These are phyloP conservation scores for Oscheius sp. DNA, from an alignment of 2,888 invertebrate genomes.

Conservation along the genomic window DNA sequence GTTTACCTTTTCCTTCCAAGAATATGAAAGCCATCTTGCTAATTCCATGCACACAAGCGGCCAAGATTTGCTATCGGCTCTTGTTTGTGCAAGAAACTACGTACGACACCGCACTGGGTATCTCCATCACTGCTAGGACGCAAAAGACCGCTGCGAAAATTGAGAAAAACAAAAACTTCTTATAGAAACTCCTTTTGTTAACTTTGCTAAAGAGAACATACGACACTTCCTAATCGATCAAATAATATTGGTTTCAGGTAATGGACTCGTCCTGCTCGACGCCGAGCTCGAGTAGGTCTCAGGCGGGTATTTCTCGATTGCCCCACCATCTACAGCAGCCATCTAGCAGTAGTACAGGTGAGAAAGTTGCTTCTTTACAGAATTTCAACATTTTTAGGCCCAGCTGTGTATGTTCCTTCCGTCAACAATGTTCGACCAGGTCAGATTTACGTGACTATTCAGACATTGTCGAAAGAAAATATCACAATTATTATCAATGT, in stretches of 20 bases:
- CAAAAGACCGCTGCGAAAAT: neutral
- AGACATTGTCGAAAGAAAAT: slow-evolving; percentile 54
- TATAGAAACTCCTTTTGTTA: no score
- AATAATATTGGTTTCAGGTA: slow-evolving; percentile 23
- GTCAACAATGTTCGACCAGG: slow-evolving; percentile 48
- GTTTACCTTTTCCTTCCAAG: no score
- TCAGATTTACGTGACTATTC: slow-evolving; percentile 51
- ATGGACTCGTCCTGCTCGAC: slow-evolving; percentile 36
- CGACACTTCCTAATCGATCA: neutral
- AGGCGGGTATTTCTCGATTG: slow-evolving; percentile 34
- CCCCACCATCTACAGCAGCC: slow-evolving; percentile 52
- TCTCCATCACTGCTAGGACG: slow-evolving; percentile 8
- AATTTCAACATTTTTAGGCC: slow-evolving; percentile 27
- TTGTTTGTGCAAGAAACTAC: slow-evolving; percentile 25
- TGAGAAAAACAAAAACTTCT: neutral
- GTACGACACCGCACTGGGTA: slow-evolving; percentile 17
- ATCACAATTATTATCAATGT: slow-evolving; percentile 52
- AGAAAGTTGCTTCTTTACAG: neutral
- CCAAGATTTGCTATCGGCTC: slow-evolving; percentile 25
- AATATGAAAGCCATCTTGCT: no score
- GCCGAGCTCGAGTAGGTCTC: slow-evolving; percentile 34
- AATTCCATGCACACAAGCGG: slow-evolving; percentile 17
- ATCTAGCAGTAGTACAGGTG: slow-evolving; percentile 40
- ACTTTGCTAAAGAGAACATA: no score
- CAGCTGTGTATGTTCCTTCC: slow-evolving; percentile 44